Base-by-base conservation (phyloP, 2,888 invertebrate genomes). In the Dicyrtomina minuta region DNA sequence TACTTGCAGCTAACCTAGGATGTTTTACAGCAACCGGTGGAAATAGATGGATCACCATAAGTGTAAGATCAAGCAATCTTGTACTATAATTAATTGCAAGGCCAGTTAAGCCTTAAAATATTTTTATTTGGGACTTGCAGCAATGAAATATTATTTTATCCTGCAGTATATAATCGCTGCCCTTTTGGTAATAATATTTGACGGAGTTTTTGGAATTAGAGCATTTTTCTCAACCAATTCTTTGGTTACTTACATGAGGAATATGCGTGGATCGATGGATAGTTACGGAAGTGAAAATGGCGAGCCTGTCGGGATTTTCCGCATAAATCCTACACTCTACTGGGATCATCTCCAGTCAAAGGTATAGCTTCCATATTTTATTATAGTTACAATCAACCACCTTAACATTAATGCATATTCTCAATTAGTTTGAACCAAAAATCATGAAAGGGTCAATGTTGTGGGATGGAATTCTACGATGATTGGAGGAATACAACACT, bases 291-390 rank as follows among this genome's bases (percentile, higher is more conserved):
- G 67, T n/a, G 33, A 33, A 33, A 8, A 33, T 8, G 33, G 33
- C 33, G 33, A 43, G 10, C 4, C 17, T 3, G 66, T 71, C n/a
- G 72, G 73, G 13, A 66, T 75, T 20, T 65, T 73, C 49, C 62
- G 64, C 0, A 8, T 72, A 13, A 15, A 60, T 15, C 70, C 73
- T 1, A 67, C 53, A 0, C 43, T 62, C 15, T 73, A 71, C 43
- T 75, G 75, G 75, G 60, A 73, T 44, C 73, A 73, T 53, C 24
- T 73, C 4, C 75, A 75, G n/a, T 51, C n/a, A 13, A 59, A 59
- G 46, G 64, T 64, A 24, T 43, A 17, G 6, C 46, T 55, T 26
- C 51, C 6, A 20, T 53, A 20, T 20, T 53, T n/a, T 12, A 53
- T 46, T 12, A 12, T 12, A 46, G 4, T 46, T 12, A 46, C 17